Conservation (phyloP, 2,888 invertebrate genomes). For the Eudasyphora cyanicolor region DNA sequence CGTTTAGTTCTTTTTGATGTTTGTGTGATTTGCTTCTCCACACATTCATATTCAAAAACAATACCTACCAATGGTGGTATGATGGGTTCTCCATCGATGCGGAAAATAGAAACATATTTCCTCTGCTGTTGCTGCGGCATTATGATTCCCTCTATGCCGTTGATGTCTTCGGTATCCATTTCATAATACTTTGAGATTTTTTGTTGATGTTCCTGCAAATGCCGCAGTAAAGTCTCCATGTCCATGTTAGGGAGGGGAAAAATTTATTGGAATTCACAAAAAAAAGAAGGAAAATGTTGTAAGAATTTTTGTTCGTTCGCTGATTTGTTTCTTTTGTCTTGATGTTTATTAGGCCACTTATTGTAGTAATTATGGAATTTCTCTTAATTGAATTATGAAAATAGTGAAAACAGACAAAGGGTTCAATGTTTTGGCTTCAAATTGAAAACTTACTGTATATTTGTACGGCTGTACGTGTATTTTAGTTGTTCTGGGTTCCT, state of each 20-base stretch:
- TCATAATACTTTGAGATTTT: constrained; percentile 19
- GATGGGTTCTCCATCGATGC: constrained; percentile 78
- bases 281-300: not conserved
- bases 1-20: constrained; percentile 13
- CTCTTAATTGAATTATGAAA: constrained; percentile 28
- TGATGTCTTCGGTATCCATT: constrained; percentile 10
- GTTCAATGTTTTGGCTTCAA: not conserved
- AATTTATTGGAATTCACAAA: not conserved
- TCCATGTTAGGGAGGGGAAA: not conserved
- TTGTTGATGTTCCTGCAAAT: constrained; percentile 50
- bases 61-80: constrained; percentile 77
- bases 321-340: not conserved
- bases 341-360: not conserved
- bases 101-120: constrained; percentile 72
- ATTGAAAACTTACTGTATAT: constrained; percentile 27
- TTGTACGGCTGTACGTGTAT: not conserved
- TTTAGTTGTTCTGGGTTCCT: not conserved
- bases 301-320: not conserved
- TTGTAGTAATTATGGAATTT: not conserved
- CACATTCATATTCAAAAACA: not conserved
- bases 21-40: not conserved
- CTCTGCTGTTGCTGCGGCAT: constrained; percentile 16
- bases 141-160: not conserved
- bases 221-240: constrained; percentile 45
- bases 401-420: not conserved